Evolutionary conservation across 2,888 invertebrate genomes (phyloP).

Genomic region (Agrypnus murinus): DNA sequence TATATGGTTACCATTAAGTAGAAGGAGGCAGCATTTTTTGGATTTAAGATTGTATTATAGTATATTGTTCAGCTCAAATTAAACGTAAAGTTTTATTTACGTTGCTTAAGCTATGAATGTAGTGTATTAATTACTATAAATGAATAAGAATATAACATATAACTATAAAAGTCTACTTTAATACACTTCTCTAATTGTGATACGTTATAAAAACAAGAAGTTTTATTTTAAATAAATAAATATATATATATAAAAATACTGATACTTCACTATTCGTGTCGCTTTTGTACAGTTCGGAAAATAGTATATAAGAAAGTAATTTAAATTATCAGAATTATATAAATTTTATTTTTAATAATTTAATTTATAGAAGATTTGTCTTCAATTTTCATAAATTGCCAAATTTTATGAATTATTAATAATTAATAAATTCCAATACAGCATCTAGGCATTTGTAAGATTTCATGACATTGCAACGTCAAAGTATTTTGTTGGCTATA

Average conservation of each 20-base stretch:
- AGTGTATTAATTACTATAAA: slow-evolving; percentile 4
- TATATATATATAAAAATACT: no score
- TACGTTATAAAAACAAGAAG: slow-evolving; percentile 11
- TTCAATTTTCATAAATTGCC: background rate
- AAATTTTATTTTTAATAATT: no score
- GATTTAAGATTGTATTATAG: slow-evolving; percentile 29
- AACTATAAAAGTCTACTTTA: slow-evolving; percentile 10
- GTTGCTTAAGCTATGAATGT: slow-evolving; percentile 32
- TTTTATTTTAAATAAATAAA: slow-evolving; percentile 19
- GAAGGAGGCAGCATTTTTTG: slow-evolving; percentile 31
- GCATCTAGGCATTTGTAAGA: background rate
- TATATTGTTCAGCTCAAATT: slow-evolving; percentile 41
- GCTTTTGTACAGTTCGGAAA: background rate
- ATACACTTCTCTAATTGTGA: slow-evolving; percentile 35
- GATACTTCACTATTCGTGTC: no score
- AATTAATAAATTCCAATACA: background rate
- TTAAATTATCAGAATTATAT: background rate
- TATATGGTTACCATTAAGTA: no score
- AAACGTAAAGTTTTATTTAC: slow-evolving; percentile 62
- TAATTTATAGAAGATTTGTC: background rate
- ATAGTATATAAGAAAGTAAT: slow-evolving; percentile 1
- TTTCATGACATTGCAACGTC: slow-evolving; percentile 18
- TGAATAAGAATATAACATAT: slow-evolving; percentile 2
- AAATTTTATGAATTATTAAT: background rate
- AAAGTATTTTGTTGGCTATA: slow-evolving; percentile 27